Evolutionary conservation across 2,113 vertebrate genomes (phyloP).

Genomic region (Amazona guildingii): DNA sequence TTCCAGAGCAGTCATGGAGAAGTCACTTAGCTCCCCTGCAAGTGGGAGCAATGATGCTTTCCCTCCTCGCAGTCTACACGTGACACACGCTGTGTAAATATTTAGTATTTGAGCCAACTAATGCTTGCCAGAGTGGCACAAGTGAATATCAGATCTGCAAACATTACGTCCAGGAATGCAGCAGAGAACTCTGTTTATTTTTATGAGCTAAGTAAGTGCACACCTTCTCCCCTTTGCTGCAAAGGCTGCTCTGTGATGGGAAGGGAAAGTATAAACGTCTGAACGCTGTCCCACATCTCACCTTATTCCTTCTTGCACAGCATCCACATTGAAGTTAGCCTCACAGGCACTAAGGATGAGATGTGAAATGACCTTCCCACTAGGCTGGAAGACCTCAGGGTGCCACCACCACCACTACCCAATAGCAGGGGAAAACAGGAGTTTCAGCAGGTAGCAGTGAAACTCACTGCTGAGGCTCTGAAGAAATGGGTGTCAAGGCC

Average conservation of each 20-base stretch:
- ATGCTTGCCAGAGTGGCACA: neutral
- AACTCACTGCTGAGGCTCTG: neutral
- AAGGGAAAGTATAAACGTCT: neutral
- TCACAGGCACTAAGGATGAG: neutral
- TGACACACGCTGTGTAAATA: slow-evolving; percentile 34
- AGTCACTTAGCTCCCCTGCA: neutral
- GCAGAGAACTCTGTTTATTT: slow-evolving; percentile 47
- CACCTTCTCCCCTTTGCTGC: slow-evolving; percentile 32
- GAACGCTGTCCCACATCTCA: neutral
- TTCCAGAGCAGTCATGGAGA: neutral
- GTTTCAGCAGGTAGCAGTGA: neutral
- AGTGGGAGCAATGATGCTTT: slow-evolving; percentile 4
- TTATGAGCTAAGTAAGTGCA: slow-evolving; percentile 51
- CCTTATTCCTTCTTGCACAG: neutral
- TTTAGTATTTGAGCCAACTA: slow-evolving; percentile 55
- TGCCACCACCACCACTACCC: neutral
- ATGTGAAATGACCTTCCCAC: neutral
- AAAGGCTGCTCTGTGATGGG: neutral
- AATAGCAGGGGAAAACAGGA: neutral
- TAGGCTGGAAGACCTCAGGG: neutral
- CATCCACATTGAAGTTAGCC: neutral
- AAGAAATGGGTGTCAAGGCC: neutral
- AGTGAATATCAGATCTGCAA: slow-evolving; percentile 60
- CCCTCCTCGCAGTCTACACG: neutral
- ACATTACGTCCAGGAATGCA: slow-evolving; percentile 50